Percentiles rank a stretch among this genome's conserved stretches.
Evolutionary conservation across 2,113 vertebrate genomes (phyloP).

Genomic region (Crotophaga sulcirostris): DNA sequence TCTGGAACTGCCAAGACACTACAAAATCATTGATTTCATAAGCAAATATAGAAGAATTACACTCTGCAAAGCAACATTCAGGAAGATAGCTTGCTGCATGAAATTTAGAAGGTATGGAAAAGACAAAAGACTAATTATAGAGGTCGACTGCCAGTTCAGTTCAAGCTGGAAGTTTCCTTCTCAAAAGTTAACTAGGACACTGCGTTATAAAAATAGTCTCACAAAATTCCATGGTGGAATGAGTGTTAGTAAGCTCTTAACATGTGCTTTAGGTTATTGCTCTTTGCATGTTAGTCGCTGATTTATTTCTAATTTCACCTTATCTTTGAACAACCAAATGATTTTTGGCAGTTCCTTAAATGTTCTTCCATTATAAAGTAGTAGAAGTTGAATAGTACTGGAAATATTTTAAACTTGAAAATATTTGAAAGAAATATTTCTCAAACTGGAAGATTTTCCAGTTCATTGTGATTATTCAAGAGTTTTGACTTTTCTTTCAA

Average conservation of each 20-base stretch:
- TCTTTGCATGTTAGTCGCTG: not conserved
- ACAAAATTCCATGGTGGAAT: not conserved
- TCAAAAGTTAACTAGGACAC: not conserved
- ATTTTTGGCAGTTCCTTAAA: not conserved
- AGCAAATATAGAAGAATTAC: not conserved
- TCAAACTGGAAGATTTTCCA: not conserved
- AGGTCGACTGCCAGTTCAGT: not conserved
- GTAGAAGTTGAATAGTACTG: not conserved
- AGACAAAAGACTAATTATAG: not conserved
- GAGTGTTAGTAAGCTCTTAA: not conserved
- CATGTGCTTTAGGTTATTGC: not conserved
- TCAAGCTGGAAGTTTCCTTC: not conserved
- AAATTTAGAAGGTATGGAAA: not conserved
- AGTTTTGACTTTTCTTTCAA: not conserved
- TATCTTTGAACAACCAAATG: not conserved
- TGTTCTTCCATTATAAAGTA: not conserved
- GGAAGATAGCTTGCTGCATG: not conserved
- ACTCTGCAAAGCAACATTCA: not conserved
- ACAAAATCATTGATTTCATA: not conserved
- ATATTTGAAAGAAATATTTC: not conserved
- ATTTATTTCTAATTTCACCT: not conserved
- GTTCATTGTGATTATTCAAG: not conserved
- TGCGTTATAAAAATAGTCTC: not conserved
- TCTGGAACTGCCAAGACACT: not conserved
- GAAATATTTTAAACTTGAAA: not conserved